phyloP scores from a whole-genome alignment of 2,888 invertebrate genomes.

The Drosophila bunnanda region DNA sequence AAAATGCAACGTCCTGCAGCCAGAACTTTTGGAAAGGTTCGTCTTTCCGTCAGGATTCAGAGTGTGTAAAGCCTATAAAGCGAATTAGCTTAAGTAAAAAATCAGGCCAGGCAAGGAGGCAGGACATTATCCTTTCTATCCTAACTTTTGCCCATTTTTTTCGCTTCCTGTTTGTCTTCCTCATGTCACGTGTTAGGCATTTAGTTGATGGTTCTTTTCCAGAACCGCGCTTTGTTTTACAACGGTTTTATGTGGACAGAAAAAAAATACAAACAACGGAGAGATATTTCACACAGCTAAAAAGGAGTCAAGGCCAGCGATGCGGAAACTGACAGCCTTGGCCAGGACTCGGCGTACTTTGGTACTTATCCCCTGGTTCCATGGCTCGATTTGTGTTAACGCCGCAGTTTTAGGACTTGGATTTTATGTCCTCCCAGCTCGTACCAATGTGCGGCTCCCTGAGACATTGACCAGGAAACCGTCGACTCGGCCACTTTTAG shows the following conservation, averaged over 20 bases:
- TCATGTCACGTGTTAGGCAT: constrained; percentile 25
- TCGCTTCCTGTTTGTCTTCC: not conserved
- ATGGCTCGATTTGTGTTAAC: constrained; percentile 27
- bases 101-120: not conserved
- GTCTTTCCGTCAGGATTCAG: not conserved
- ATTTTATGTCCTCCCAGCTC: not conserved
- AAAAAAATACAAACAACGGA: constrained; percentile 3
- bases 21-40: not conserved
- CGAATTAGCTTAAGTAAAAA: not conserved
- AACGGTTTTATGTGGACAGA: constrained; percentile 60
- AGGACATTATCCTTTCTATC: not conserved
- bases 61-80: not conserved
- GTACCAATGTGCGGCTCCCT: constrained; percentile 33
- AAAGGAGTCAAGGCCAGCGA: constrained; percentile 51
- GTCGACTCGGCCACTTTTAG: constrained; percentile 48
- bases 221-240: constrained; percentile 55
- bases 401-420: constrained; percentile 11
- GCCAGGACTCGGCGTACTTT: not conserved
- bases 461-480: constrained; percentile 28
- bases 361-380: not conserved
- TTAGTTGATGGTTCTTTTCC: constrained; percentile 20
- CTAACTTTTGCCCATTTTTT: not conserved
- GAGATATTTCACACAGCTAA: constrained; percentile 56
- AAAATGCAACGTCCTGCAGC: not conserved
- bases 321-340: constrained; percentile 50